phyloP scores from a whole-genome alignment of 2,113 vertebrate genomes.

The Tinamus guttatus region DNA sequence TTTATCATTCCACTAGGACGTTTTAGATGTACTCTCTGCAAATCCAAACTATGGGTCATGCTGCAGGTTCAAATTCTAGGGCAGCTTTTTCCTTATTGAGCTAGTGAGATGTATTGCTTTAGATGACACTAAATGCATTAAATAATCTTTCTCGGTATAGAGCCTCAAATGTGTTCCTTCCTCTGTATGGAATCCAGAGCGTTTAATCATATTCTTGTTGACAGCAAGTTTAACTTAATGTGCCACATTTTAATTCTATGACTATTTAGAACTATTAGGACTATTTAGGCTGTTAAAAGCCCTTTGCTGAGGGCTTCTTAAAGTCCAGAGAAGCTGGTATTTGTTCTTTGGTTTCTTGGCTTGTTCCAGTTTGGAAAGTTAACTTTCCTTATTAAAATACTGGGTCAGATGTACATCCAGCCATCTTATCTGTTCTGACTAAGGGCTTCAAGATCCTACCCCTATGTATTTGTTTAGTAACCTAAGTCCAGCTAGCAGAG shows the following conservation, averaged over 20 bases:
- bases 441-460: background rate
- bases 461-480: background rate
- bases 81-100: background rate
- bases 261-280: background rate
- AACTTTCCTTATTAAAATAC: background rate
- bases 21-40: background rate
- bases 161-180: background rate
- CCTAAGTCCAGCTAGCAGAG: background rate
- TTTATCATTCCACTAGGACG: conserved; percentile 1
- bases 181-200: background rate
- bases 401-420: conserved; percentile 3
- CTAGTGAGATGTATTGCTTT: background rate
- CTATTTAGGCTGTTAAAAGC: background rate
- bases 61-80: background rate
- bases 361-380: background rate
- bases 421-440: background rate
- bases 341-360: conserved; percentile 28
- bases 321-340: background rate
- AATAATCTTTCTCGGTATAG: background rate
- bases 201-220: conserved; percentile 5
- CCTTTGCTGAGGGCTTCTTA: conserved; percentile 5
- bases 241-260: background rate
- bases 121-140: background rate
- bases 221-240: background rate
- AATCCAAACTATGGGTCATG: background rate